Evolutionary conservation across 2,797 vertebrate species (phyloP).

Genomic region (Centropyge bicolor): DNA sequence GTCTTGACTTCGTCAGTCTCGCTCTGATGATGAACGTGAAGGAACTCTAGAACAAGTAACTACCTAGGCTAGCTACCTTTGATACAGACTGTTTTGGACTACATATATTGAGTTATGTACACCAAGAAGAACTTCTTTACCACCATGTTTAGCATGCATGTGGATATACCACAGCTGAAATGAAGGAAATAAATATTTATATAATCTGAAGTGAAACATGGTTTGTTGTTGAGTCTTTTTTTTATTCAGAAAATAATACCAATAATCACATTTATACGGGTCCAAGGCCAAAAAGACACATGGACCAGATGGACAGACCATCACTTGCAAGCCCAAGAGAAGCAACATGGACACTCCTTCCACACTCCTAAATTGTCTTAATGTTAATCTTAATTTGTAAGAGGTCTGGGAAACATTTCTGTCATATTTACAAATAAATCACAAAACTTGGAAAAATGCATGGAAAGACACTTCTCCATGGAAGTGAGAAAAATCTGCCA

Average conservation of each 20-base stretch:
- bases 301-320: no score
- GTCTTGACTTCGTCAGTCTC: constrained; percentile 15
- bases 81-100: constrained; percentile 58
- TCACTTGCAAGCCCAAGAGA: no score
- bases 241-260: neutral
- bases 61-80: constrained; percentile 33
- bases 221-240: constrained; percentile 12
- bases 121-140: constrained; percentile 49
- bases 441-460: no score
- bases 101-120: constrained; percentile 36
- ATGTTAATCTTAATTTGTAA: no score
- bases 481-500: no score
- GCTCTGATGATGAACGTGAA: constrained; percentile 22
- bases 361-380: no score
- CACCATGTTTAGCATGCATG: constrained; percentile 80
- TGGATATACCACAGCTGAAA: constrained; percentile 76
- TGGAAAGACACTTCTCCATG: no score
- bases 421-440: neutral
- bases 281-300: no score
- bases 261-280: neutral
- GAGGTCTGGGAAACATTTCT: neutral
- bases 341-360: no score
- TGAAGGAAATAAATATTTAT: constrained; percentile 84
- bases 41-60: constrained; percentile 30
- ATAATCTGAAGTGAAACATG: constrained; percentile 68